Conservation (phyloP, 1,140 invertebrate species). For the Leptopilina clavipes region DNA sequence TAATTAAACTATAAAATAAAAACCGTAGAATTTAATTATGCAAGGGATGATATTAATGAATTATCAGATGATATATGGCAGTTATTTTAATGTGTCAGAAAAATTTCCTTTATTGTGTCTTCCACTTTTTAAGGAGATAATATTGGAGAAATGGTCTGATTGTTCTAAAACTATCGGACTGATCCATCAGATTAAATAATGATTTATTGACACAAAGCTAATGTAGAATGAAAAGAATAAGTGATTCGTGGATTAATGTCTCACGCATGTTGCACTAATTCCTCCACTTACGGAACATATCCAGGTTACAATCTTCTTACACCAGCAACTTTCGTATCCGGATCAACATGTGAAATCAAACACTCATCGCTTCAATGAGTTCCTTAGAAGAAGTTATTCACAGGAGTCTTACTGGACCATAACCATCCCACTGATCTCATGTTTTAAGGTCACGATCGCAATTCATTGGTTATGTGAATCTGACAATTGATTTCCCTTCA, state of each 20-base stretch:
- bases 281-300: slow-evolving; percentile 17
- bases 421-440: slow-evolving; percentile 65
- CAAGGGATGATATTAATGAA: too few species aligned
- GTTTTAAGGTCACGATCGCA: slow-evolving; percentile 44
- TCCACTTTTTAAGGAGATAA: too few species aligned
- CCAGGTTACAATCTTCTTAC: slow-evolving; percentile 20
- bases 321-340: slow-evolving; percentile 26
- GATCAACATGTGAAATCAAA: slow-evolving; percentile 67
- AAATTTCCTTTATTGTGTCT: too few species aligned
- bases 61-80: too few species aligned
- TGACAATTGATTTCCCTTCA: slow-evolving; percentile 43
- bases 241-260: neutral
- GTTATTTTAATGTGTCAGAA: too few species aligned
- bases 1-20: neutral
- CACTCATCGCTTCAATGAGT: slow-evolving; percentile 52
- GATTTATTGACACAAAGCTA: too few species aligned
- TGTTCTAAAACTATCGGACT: too few species aligned
- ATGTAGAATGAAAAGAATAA: neutral
- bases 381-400: slow-evolving; percentile 25
- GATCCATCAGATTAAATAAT: too few species aligned
- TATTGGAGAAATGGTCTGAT: too few species aligned
- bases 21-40: too few species aligned
- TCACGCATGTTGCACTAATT: slow-evolving; percentile 57
- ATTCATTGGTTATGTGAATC: slow-evolving; percentile 36
- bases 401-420: slow-evolving; percentile 57